Evolutionary conservation across 2,113 vertebrate species (phyloP).

Genomic region (Gila orcuttii): DNA sequence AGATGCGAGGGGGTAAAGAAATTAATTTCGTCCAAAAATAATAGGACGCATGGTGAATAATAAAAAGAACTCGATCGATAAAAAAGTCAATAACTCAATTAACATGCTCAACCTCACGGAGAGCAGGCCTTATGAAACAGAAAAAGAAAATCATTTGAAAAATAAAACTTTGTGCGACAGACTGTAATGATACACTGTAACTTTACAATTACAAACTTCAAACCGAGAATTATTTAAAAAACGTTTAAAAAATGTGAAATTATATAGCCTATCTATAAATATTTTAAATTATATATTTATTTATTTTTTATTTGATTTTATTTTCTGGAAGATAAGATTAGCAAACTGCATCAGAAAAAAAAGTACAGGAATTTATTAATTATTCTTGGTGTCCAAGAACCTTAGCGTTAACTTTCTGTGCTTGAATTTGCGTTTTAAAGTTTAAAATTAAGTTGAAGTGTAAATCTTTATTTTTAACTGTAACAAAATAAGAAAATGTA

Average conservation of each 20-base stretch:
- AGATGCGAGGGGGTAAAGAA: not conserved
- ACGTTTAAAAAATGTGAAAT: not conserved
- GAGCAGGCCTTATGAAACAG: constrained; percentile 34
- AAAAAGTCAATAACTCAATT: constrained; percentile 57
- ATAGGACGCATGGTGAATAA: constrained; percentile 37
- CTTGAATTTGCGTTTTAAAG: not conserved
- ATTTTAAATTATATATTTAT: not conserved
- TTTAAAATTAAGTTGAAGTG: not conserved
- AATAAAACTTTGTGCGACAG: not conserved
- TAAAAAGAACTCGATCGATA: constrained; percentile 52
- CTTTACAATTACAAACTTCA: not conserved
- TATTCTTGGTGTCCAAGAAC: not conserved
- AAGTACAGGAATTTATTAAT: not conserved
- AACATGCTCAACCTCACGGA: constrained; percentile 46
- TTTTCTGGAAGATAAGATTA: not conserved
- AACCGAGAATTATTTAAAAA: not conserved
- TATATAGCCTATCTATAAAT: not conserved
- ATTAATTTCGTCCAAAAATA: constrained; percentile 32
- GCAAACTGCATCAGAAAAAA: not conserved
- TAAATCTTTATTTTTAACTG: not conserved
- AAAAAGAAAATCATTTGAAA: constrained; percentile 19
- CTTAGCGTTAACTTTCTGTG: not conserved
- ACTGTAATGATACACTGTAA: not conserved
- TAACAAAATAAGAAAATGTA: not conserved
- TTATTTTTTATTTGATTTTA: not conserved